These are phyloP conservation scores for Agrotis segetum DNA, from an alignment of 2,888 invertebrate species.

Conservation along the genomic window DNA sequence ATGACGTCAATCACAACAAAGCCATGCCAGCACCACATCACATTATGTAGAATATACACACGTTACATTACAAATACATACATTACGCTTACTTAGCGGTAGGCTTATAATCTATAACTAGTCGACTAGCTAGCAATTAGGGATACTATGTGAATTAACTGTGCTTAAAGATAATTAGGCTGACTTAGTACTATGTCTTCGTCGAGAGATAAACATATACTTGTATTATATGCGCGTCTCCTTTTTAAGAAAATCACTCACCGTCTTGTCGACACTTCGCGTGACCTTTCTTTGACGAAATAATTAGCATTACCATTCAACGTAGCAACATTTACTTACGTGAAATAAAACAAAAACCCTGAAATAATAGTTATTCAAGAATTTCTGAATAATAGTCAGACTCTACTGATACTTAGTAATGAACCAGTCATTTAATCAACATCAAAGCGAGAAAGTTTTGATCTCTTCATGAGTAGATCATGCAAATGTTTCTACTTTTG, in stretches of 20 bases:
- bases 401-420: too few relatives aligned
- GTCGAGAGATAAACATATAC: not conserved
- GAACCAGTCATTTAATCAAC: too few relatives aligned
- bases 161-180: not conserved
- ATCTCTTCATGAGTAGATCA: too few relatives aligned
- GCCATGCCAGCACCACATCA: not conserved
- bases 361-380: not conserved
- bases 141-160: not conserved
- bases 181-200: not conserved
- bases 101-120: constrained; percentile 15
- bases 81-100: constrained; percentile 1
- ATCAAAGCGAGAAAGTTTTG: too few relatives aligned
- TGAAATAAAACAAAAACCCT: not conserved
- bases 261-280: too few relatives aligned
- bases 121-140: constrained; percentile 19
- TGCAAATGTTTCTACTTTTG: too few relatives aligned
- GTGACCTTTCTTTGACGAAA: too few relatives aligned
- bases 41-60: too few relatives aligned
- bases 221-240: too few relatives aligned
- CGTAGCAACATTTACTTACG: too few relatives aligned
- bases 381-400: not conserved
- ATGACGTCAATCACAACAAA: not conserved
- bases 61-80: not conserved
- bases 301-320: too few relatives aligned
- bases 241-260: too few relatives aligned